Evolutionary conservation across 2,888 invertebrate species (phyloP).

Genomic region (Liodrosophila aerea): DNA sequence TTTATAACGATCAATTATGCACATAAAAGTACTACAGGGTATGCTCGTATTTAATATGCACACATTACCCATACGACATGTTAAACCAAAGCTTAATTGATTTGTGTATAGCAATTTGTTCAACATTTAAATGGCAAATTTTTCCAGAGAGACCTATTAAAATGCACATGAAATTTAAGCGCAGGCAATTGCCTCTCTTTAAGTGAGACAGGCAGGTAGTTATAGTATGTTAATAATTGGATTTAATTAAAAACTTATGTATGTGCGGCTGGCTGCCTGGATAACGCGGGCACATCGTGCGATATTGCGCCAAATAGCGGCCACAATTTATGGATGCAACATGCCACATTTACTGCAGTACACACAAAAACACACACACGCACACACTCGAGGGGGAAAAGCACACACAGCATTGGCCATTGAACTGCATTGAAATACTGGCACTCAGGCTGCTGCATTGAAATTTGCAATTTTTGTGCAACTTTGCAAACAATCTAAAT

Average conservation of each 20-base stretch:
- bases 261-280: constrained; percentile 14
- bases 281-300: constrained; percentile 26
- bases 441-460: constrained; percentile 30
- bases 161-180: background rate
- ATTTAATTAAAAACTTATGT: constrained; percentile 38
- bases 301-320: constrained; percentile 47
- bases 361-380: background rate
- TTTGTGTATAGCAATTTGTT: constrained; percentile 14
- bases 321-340: constrained; percentile 62
- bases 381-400: background rate
- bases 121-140: background rate
- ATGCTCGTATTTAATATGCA: too few species aligned
- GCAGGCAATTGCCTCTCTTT: too few species aligned
- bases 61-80: background rate
- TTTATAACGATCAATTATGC: too few species aligned
- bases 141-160: constrained; percentile 24
- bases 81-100: constrained; percentile 23
- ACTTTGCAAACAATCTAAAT: constrained; percentile 39
- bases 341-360: constrained; percentile 21
- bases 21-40: background rate
- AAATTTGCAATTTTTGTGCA: constrained; percentile 17
- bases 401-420: constrained; percentile 5
- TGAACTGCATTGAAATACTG: constrained; percentile 15
- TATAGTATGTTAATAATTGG: background rate
- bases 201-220: background rate